A percentile compares a stretch with the other conserved stretches of the same genome.
phyloP scores from a whole-genome alignment of 2,888 invertebrate species.

The Melieria crassipennis region DNA sequence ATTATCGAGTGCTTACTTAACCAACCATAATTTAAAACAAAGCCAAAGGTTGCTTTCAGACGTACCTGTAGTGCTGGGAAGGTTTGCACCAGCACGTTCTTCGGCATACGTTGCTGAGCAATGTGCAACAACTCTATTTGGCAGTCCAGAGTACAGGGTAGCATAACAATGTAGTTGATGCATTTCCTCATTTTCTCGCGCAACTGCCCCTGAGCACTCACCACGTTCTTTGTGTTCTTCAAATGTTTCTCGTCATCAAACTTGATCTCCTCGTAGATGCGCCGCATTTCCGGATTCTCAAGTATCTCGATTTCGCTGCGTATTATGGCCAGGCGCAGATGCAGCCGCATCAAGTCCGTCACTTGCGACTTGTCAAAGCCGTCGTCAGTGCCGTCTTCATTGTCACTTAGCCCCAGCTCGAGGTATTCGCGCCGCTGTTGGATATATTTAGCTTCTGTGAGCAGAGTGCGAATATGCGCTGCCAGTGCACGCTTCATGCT shows the following conservation, averaged over 20 bases:
- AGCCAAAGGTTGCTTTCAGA: too few relatives aligned
- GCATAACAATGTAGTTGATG: slow-evolving; percentile 65
- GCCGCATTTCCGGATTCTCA: slow-evolving; percentile 71
- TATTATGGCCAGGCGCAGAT: slow-evolving; percentile 70
- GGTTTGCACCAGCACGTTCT: slow-evolving; percentile 65
- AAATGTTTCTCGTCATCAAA: slow-evolving; percentile 40
- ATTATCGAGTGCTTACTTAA: background rate
- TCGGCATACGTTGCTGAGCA: slow-evolving; percentile 62
- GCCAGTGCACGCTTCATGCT: slow-evolving; percentile 67
- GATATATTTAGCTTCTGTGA: slow-evolving; percentile 69
- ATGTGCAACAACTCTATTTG: slow-evolving; percentile 66
- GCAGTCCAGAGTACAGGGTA: slow-evolving; percentile 65
- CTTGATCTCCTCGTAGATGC: slow-evolving; percentile 59
- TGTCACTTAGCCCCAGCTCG: slow-evolving; percentile 62
- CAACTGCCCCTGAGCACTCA: background rate
- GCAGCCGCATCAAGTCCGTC: slow-evolving; percentile 68
- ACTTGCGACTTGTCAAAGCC: slow-evolving; percentile 60
- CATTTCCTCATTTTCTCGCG: slow-evolving; percentile 50
- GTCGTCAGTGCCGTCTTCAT: slow-evolving; percentile 58
- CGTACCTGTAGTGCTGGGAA: slow-evolving; percentile 57
- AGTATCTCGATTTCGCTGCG: slow-evolving; percentile 71
- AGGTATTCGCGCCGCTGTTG: slow-evolving; percentile 67
- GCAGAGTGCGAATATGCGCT: slow-evolving; percentile 68
- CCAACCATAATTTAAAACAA: background rate
- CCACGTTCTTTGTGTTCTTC: slow-evolving; percentile 37